Base-by-base conservation (phyloP, 2,113 vertebrate species). In the Sprattus sprattus region DNA sequence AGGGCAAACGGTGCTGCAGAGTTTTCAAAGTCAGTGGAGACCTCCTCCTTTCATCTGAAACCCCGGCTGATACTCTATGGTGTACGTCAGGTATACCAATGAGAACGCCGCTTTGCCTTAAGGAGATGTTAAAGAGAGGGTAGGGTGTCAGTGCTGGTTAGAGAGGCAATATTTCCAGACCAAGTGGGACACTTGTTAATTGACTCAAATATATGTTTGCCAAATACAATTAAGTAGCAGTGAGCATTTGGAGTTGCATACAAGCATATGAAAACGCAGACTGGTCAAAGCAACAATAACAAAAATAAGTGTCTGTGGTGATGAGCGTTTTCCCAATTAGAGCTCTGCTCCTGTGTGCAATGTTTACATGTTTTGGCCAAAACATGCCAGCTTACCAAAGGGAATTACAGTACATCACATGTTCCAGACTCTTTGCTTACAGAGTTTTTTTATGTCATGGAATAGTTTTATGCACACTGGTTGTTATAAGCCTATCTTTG, bases 61-160 rank as follows among this genome's bases (percentile, higher is more conserved):
- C 16, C 2, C 2, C 0, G 81, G 46, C 75, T 83, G 89, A 88
- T 91, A 83, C 83, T 86, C 67, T 45, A 81, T 83, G 81, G 71
- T 86, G 45, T 81, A 78, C 86, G 86, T 86, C 86, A 91, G 91
- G 85, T 90, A 83, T 85, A 86, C 85, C 88, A 90, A 94, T 94
- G 84, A 93, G 81, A 89, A 85, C 86, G 88, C 88, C 64, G 28
- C 52, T 81, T 50, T 54, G 47, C 47, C 67, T 82, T 80, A 81
- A 88, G 83, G 54, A 84, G 87, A 32, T 89, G 85, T 82, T 54
- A n/a, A 20, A 60, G 86, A 88, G 84, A 90, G 89, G 87, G 45
- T 75, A 5, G 10, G 18, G 71, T 91, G 89, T 91, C 93, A 89
- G 80, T 89, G 88, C 44, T 85, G 85, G 85, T 94, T 92, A 91